Evolutionary conservation across 2,888 invertebrate species (phyloP).

Genomic region (Protodeltote pygarga): DNA sequence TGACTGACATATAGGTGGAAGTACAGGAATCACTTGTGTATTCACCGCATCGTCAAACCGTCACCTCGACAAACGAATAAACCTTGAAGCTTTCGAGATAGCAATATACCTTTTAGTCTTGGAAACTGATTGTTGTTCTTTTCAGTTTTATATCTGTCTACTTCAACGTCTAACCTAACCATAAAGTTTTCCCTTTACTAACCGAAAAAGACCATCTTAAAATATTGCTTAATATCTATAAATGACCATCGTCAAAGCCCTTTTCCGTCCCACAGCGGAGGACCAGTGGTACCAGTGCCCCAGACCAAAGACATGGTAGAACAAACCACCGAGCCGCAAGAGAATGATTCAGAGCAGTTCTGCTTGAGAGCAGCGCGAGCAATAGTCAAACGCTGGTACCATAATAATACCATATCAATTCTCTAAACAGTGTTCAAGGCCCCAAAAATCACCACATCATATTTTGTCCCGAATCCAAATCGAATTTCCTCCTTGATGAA

Average conservation of each 20-base stretch:
- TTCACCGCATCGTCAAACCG: no score
- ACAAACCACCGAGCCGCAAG: slow-evolving; percentile 22
- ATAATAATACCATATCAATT: slow-evolving; percentile 15
- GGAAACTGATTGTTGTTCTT: no score
- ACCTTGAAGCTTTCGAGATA: no score
- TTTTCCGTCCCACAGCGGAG: slow-evolving; percentile 49
- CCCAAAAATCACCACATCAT: neutral
- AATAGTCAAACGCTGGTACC: slow-evolving; percentile 40
- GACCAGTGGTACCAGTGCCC: slow-evolving; percentile 60
- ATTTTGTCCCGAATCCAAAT: neutral
- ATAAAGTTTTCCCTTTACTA: no score
- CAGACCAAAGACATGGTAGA: slow-evolving; percentile 53
- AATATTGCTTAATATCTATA: neutral
- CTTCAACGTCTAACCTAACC: no score
- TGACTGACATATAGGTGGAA: no score
- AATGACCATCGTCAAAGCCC: slow-evolving; percentile 2
- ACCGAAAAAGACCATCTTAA: no score
- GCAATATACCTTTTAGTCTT: no score
- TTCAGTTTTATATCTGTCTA: no score
- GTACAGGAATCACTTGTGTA: no score
- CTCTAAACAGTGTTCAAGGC: slow-evolving; percentile 6
- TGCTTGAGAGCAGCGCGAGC: slow-evolving; percentile 35
- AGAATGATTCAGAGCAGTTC: slow-evolving; percentile 32
- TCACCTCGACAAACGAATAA: no score
- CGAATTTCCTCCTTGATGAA: neutral